A percentile compares a stretch with the other conserved stretches of the same genome.
Conservation (phyloP, 23 tunicate species). For the Ciona savignyi region DNA sequence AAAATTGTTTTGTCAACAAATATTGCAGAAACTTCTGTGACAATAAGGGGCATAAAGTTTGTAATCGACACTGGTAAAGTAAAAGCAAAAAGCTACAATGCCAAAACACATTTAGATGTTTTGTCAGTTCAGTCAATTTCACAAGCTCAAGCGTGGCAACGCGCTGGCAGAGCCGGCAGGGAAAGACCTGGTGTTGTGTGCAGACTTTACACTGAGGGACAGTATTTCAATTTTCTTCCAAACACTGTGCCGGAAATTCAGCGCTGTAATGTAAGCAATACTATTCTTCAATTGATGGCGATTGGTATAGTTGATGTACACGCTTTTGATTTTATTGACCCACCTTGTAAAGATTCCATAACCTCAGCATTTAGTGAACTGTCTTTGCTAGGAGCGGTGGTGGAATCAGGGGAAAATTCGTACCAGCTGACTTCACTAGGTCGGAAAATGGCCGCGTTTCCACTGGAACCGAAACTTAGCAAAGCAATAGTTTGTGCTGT, state of each 20-base stretch:
- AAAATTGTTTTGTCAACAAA: slow-evolving; percentile 85
- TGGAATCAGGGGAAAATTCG: slow-evolving; percentile 14
- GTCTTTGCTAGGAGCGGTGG: slow-evolving; percentile 46
- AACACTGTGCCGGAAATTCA: slow-evolving; percentile 79
- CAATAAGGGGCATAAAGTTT: slow-evolving; percentile 84
- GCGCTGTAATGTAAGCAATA: slow-evolving; percentile 64
- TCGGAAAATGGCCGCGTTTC: slow-evolving; percentile 69
- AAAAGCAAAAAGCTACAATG: slow-evolving; percentile 79
- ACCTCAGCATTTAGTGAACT: slow-evolving; percentile 64
- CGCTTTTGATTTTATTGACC: slow-evolving; percentile 82
- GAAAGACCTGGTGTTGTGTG: slow-evolving; percentile 73
- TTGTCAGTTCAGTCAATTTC: slow-evolving; percentile 71
- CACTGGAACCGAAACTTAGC: slow-evolving; percentile 75
- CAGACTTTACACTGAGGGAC: slow-evolving; percentile 75
- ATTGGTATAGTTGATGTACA: slow-evolving; percentile 67
- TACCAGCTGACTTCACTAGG: slow-evolving; percentile 57
- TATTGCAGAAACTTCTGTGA: slow-evolving; percentile 94
- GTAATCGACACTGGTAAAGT: slow-evolving; percentile 90
- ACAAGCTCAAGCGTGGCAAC: slow-evolving; percentile 96
- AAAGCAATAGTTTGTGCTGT: slow-evolving; percentile 45
- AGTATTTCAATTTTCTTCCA: slow-evolving; percentile 28
- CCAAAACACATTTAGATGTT: slow-evolving; percentile 61
- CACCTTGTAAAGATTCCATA: slow-evolving; percentile 54
- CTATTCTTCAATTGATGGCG: slow-evolving; percentile 66
- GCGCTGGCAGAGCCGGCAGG: slow-evolving; percentile 95